Evolutionary conservation across 1,140 invertebrate genomes (phyloP), one percentile per base, ranked within the genome.

Genomic region (Neuroterus valhalla): DNA sequence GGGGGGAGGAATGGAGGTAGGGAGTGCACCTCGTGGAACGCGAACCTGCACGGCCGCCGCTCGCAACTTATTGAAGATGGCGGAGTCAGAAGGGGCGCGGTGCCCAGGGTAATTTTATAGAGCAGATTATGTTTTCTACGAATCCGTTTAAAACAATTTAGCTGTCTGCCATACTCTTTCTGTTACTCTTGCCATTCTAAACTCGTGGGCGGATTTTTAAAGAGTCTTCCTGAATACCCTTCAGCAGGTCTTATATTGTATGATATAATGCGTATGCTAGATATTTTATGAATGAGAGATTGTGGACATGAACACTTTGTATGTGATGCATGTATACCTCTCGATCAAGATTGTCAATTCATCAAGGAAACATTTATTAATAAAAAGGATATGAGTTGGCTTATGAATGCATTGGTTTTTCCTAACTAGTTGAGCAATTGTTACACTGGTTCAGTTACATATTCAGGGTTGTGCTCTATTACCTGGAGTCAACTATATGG

Each of bases 61-160:
- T 2, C 23, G 50, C 31, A 70, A 70, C 69, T 52, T 45, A 38
- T 38, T 42, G 48, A 72, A 72, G 74, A 72, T 68, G 67, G 75
- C 55, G 67, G 45, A 74, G 19, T 26, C 17, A 77, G 42, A 68
- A 71, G 52, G 52, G 66, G 68, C 55, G 62, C 21, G 78, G 66
- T 70, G 71, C 66, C 70, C 23, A 70, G 74, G 69, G 76, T 83
- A 85, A 85, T 86, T 87, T 87, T 86, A 87, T 85, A 84, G 78
- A 79, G 79, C 72, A 77, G 66, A 85, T 82, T 81, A 77, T 74
- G 81, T 78, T 81, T 88, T 88, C 86, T 81, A 80, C 79, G 87
- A 88, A 88, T 83, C 81, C 78, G 82, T 86, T 87, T 84, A 82
- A 72, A 84, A 74, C 77, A 75, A 74, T 83, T 86, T 82, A 83